Evolutionary conservation across 2,113 vertebrate genomes (phyloP).

Genomic region (Callocephalon fimbriatum): DNA sequence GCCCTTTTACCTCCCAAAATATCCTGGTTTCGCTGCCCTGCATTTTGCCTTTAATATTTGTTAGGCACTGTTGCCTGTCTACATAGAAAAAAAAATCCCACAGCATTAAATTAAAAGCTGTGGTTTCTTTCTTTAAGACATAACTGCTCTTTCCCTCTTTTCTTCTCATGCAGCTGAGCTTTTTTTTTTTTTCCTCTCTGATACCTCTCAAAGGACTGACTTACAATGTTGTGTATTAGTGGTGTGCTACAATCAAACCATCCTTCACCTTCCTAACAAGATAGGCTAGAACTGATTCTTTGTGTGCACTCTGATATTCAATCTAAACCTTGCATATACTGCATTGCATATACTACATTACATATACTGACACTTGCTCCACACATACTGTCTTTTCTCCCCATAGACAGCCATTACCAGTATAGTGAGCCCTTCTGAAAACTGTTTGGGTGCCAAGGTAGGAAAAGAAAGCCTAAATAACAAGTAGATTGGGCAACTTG

Average conservation of each 20-base stretch:
- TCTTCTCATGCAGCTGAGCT: neutral
- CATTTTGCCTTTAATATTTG: neutral
- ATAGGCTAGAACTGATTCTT: neutral
- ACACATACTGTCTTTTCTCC: neutral
- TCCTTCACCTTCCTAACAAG: neutral
- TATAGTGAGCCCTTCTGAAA: neutral
- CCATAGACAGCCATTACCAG: neutral
- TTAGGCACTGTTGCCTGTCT: neutral
- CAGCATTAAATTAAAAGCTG: neutral
- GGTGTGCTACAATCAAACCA: neutral
- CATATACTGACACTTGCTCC: rapidly evolving
- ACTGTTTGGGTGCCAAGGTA: neutral
- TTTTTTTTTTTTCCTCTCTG: neutral
- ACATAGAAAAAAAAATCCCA: neutral
- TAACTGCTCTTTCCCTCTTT: neutral
- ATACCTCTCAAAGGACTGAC: neutral
- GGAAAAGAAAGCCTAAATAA: neutral
- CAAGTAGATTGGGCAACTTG: neutral
- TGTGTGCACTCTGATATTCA: neutral
- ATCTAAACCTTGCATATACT: neutral
- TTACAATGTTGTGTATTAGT: neutral
- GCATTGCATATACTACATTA: neutral
- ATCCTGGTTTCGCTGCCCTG: neutral
- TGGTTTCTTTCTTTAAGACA: neutral
- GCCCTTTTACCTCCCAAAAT: neutral